Percentiles rank a stretch among this genome's conserved stretches.
These are phyloP conservation scores for Pteromalus puparum DNA, from an alignment of 1,140 invertebrate species.

Conservation along the genomic window DNA sequence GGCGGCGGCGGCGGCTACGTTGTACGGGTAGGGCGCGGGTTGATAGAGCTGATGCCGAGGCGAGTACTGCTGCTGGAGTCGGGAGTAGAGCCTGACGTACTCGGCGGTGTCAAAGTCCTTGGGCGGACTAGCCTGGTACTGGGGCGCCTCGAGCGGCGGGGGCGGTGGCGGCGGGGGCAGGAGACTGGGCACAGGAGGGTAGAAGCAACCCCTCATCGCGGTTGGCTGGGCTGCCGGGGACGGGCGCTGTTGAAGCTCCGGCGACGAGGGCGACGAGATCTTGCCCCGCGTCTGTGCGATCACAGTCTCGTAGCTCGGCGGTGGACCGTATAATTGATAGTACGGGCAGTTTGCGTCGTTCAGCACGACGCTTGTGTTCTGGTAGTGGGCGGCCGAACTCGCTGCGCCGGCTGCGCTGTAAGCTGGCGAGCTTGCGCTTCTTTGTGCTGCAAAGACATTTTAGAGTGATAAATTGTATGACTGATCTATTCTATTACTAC, in stretches of 20 bases:
- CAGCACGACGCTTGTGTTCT: constrained; percentile 70
- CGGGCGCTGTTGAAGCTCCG: constrained; percentile 61
- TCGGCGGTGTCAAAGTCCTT: constrained; percentile 32
- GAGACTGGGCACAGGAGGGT: not conserved
- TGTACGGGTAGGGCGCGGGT: not conserved
- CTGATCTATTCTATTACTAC: too few relatives aligned
- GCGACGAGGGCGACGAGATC: constrained; percentile 61
- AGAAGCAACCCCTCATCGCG: constrained; percentile 52
- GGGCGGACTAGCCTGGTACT: constrained; percentile 40
- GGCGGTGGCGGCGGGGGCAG: not conserved
- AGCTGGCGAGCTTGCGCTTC: constrained; percentile 56
- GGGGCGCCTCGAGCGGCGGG: constrained; percentile 10
- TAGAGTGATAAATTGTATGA: too few relatives aligned
- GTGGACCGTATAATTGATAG: constrained; percentile 74
- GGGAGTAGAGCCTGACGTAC: constrained; percentile 39
- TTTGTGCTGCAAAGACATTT: constrained; percentile 53
- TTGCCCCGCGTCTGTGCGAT: constrained; percentile 71
- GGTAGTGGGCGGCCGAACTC: constrained; percentile 67
- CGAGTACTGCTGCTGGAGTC: constrained; percentile 24
- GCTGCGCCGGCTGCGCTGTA: constrained; percentile 59
- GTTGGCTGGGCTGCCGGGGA: constrained; percentile 56
- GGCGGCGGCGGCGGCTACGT: not conserved
- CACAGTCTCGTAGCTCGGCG: constrained; percentile 75
- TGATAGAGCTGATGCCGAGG: not conserved
- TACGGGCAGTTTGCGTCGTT: constrained; percentile 72